Percentiles rank a stretch among this genome's conserved stretches.
Evolutionary conservation across 2,888 invertebrate species (phyloP).

Genomic region (Deroplatys truncata): DNA sequence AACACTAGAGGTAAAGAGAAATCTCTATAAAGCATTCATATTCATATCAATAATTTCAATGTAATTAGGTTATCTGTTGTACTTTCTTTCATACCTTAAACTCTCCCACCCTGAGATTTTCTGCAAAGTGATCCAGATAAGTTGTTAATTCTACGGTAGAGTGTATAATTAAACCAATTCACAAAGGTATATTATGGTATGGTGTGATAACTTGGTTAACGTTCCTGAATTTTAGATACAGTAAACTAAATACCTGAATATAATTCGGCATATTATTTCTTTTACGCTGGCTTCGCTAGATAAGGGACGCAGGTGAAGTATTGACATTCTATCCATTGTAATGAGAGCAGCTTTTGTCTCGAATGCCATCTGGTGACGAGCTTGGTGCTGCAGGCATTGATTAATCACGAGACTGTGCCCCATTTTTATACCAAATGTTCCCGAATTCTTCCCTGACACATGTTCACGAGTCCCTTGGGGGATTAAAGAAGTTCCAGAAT

Average conservation of each 20-base stretch:
- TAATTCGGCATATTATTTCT: background rate
- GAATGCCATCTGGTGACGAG: background rate
- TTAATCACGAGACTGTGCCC: background rate
- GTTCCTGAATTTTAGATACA: background rate
- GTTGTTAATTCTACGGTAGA: too few species aligned
- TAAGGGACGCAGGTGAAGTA: background rate
- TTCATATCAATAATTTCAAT: too few species aligned
- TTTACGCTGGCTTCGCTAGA: background rate
- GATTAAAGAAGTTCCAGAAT: background rate
- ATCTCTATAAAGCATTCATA: too few species aligned
- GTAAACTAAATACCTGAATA: background rate
- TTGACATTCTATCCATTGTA: background rate
- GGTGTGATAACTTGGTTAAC: background rate
- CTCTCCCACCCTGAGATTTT: too few species aligned
- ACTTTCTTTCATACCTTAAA: too few species aligned
- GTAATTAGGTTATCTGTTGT: too few species aligned
- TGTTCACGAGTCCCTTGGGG: background rate
- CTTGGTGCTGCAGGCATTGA: background rate
- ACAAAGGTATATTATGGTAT: too few species aligned
- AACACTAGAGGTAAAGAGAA: too few species aligned
- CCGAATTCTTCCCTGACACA: background rate
- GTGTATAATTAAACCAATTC: too few species aligned
- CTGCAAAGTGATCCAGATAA: too few species aligned
- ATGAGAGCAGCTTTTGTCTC: background rate
- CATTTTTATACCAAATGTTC: background rate